Evolutionary conservation across 2,888 invertebrate species (phyloP), one percentile per base, ranked within the genome.

Genomic region (Drosophila barbarae): DNA sequence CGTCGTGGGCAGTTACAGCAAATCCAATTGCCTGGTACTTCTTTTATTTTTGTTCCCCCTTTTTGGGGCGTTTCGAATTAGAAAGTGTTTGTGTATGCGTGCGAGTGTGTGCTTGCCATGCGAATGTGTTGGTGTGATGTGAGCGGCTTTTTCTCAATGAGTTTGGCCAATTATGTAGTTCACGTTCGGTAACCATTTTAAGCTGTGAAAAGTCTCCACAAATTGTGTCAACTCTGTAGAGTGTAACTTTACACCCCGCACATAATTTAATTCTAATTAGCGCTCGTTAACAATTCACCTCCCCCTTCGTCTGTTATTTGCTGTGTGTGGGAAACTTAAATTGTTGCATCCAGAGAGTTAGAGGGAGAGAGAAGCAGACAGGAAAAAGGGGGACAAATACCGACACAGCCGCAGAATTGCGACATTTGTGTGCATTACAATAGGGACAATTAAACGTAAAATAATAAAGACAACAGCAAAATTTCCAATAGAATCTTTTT

Each of bases 301-400:
- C 34, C 46, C 35, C 34, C 36, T 0, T 21, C 38, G 35, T 34
- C 55, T 52, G 58, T 50, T 47, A 64, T 68, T 60, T 73, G 59
- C 50, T 57, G 53, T 66, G 80, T 80, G 84, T 84, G 81, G 78
- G 78, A 81, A 68, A 77, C 56, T 69, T 84, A 71, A 83, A 75
- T 83, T 75, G 69, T 79, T 82, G 80, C 80, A 75, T 70, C 53
- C 41, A 69, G 41, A 36, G 34, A 26, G 41, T 30, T 41, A 39
- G 41, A 39, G 35, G 13, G 46, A 30, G 26, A 54, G 13, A 34
- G 9, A 56, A 35, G 42, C 21, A 26, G 38, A 21, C 46, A 10
- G 28, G 26, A 50, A 54, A 73, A 79, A 72, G 51, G 67, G 81
- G 76, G 67, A 69, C 68, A 72, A 50, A 47, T 28, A 57, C 28